Conservation (phyloP, 1,140 invertebrate genomes). For the Cardiocondyla obscurior region DNA sequence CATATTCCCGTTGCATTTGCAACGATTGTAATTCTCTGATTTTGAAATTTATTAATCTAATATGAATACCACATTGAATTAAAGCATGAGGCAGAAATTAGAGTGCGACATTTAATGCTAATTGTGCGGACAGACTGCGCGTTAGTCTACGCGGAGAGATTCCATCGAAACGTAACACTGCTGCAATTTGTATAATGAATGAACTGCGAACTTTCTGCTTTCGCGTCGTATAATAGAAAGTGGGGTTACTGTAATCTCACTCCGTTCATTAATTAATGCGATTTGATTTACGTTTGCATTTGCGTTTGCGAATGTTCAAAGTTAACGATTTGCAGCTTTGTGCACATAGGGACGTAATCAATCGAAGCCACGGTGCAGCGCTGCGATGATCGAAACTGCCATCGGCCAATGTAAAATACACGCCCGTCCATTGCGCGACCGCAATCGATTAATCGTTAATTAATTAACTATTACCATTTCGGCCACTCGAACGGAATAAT, state of each 20-base stretch:
- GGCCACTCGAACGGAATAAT: slow-evolving; percentile 3
- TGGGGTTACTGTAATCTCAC: slow-evolving; percentile 1
- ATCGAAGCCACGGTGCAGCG: slow-evolving; percentile 10
- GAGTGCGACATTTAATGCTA: slow-evolving; percentile 29
- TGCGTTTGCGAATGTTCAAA: slow-evolving; percentile 13
- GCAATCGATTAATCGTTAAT: slow-evolving; percentile 51
- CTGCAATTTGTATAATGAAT: slow-evolving; percentile 44
- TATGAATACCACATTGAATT: slow-evolving; percentile 14
- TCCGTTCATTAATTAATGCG: slow-evolving; percentile 35
- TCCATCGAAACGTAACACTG: slow-evolving; percentile 6
- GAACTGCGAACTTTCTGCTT: slow-evolving; percentile 9
- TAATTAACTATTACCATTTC: slow-evolving; percentile 47
- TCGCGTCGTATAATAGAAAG: slow-evolving; percentile 15
- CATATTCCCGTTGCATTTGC: background rate
- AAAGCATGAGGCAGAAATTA: slow-evolving; percentile 29
- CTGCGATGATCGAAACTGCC: slow-evolving; percentile 19
- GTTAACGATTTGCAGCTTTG: slow-evolving; percentile 44
- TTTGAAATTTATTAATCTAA: slow-evolving; percentile 31
- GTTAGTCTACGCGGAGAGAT: background rate
- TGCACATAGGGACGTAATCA: slow-evolving; percentile 28
- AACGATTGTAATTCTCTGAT: background rate
- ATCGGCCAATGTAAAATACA: slow-evolving; percentile 15
- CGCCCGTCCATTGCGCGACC: background rate
- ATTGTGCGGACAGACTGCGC: slow-evolving; percentile 6
- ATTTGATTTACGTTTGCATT: slow-evolving; percentile 42